Evolutionary conservation across 2,797 vertebrate genomes (phyloP).

Genomic region (Rhabdomys pumilio): DNA sequence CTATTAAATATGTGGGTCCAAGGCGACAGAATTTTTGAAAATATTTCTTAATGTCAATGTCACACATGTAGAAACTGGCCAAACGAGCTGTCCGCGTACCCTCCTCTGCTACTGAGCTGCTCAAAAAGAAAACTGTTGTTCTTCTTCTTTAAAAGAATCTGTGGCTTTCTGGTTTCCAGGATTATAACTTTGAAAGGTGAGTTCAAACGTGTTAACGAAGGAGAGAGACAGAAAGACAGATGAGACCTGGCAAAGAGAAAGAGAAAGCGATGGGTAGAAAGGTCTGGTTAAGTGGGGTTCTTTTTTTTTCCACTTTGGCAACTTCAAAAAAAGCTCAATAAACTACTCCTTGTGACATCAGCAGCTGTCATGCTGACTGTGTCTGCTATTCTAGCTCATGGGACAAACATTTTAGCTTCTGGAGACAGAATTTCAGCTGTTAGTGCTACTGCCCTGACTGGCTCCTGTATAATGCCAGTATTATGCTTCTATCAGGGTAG

Average conservation of each 20-base stretch:
- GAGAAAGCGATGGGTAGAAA: background rate
- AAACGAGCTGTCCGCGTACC: background rate
- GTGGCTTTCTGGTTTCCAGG: conserved; percentile 41
- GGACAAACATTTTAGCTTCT: conserved; percentile 59
- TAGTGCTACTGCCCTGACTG: background rate
- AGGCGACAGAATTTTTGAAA: background rate
- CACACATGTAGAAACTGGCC: background rate
- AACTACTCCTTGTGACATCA: conserved; percentile 46
- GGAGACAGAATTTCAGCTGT: conserved; percentile 64
- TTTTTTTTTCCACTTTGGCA: conserved; percentile 46
- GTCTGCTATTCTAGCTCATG: conserved; percentile 2
- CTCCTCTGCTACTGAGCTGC: background rate
- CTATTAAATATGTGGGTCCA: background rate
- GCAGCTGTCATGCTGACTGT: background rate
- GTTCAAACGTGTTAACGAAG: background rate
- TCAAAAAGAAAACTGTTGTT: background rate
- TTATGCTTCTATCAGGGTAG: conserved; percentile 25
- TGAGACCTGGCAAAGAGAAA: conserved; percentile 2
- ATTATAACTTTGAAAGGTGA: conserved; percentile 34
- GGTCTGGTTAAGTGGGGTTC: background rate
- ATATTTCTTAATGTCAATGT: conserved; percentile 38
- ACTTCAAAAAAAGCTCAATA: conserved; percentile 52
- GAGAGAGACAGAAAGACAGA: background rate
- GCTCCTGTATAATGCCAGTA: conserved; percentile 40
- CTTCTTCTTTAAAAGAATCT: background rate